Conservation (phyloP, 1,140 invertebrate species). For the Subanguina moxae region DNA sequence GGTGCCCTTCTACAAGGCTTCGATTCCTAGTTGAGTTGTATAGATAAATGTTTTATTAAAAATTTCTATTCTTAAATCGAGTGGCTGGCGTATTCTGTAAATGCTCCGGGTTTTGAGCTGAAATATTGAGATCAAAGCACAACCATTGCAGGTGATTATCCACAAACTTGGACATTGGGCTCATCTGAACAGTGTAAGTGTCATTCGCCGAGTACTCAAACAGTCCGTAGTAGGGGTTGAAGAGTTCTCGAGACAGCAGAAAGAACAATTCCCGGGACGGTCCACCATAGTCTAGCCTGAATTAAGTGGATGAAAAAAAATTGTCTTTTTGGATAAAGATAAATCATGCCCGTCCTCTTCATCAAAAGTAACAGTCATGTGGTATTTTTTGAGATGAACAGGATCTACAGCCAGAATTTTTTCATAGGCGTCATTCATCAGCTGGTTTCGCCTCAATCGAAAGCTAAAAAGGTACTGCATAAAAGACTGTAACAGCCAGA, state of each 20-base stretch:
- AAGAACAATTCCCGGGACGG: constrained; percentile 95
- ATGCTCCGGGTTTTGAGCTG: no score
- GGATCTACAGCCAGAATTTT: constrained; percentile 92
- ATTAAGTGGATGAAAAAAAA: constrained; percentile 12
- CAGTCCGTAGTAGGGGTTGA: constrained; percentile 94
- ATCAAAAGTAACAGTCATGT: constrained; percentile 87
- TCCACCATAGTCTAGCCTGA: constrained; percentile 83
- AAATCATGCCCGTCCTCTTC: constrained; percentile 78
- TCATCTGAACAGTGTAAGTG: constrained; percentile 91
- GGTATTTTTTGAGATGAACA: constrained; percentile 88
- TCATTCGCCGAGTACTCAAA: constrained; percentile 97
- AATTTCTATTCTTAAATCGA: no score
- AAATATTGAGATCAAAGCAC: constrained; percentile 57
- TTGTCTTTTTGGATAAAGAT: constrained; percentile 9
- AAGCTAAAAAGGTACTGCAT: constrained; percentile 67
- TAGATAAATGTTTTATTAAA: no score
- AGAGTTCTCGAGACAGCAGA: constrained; percentile 85
- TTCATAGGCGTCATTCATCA: constrained; percentile 90
- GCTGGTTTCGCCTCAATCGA: constrained; percentile 82
- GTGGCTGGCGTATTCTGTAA: no score
- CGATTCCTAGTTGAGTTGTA: no score
- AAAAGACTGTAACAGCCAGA: no score
- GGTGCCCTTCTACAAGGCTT: no score
- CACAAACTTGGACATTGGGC: constrained; percentile 93
- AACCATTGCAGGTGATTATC: constrained; percentile 93